phyloP scores from a whole-genome alignment of 2,113 vertebrate species.

The Hymenochirus boettgeri region DNA sequence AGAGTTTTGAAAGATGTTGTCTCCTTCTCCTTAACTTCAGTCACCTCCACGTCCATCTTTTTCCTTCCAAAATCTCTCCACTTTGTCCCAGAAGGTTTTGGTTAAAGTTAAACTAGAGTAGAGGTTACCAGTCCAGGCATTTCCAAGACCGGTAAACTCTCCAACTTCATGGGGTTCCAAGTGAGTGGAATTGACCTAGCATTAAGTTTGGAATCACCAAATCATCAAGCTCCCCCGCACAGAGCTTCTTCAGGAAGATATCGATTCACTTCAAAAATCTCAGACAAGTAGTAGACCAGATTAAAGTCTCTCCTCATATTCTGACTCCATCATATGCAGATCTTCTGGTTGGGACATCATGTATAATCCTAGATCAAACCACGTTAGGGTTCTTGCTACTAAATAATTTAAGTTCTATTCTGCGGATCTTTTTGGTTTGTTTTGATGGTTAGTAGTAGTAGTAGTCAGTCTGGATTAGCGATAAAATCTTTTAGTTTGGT shows the following conservation, averaged over 20 bases:
- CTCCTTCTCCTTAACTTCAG: not conserved
- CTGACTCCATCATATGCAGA: slow-evolving; percentile 50
- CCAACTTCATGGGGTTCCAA: slow-evolving; percentile 45
- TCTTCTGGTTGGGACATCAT: slow-evolving; percentile 55
- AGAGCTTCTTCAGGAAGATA: slow-evolving; percentile 82
- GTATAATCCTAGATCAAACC: slow-evolving; percentile 79
- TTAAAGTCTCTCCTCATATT: slow-evolving; percentile 65
- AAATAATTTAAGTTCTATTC: slow-evolving; percentile 74
- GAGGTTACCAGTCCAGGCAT: slow-evolving; percentile 77
- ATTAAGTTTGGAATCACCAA: slow-evolving; percentile 78
- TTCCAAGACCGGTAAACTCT: slow-evolving; percentile 72
- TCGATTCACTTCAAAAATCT: slow-evolving; percentile 86
- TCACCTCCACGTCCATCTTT: no score
- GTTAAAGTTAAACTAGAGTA: slow-evolving; percentile 81
- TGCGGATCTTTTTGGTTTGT: no score
- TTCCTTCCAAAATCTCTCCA: no score
- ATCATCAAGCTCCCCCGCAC: slow-evolving; percentile 81
- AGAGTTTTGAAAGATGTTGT: no score
- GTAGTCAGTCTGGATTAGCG: slow-evolving; percentile 65
- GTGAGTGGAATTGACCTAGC: slow-evolving; percentile 55
- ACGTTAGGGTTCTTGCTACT: slow-evolving; percentile 81
- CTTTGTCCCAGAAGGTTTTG: slow-evolving; percentile 83
- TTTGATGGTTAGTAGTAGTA: no score
- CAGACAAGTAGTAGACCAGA: slow-evolving; percentile 74
- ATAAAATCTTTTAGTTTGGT: slow-evolving; percentile 73